phyloP scores from a whole-genome alignment of 2,113 vertebrate genomes.

The Ceuthmochares aereus region DNA sequence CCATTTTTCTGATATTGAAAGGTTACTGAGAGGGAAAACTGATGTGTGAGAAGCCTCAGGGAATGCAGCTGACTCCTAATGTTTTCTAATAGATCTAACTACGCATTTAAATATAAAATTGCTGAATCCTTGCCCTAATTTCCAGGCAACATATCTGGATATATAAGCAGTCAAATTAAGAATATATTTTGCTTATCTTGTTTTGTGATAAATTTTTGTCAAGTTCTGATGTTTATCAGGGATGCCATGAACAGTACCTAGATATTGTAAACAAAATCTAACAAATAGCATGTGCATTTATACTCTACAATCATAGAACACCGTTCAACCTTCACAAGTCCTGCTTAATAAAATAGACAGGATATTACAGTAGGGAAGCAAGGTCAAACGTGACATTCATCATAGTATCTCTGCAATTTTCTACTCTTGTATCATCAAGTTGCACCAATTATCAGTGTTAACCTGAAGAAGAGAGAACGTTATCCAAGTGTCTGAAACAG shows the following conservation, averaged over 20 bases:
- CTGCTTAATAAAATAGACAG: background rate
- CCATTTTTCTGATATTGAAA: conserved; percentile 71
- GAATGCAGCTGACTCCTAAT: conserved; percentile 6
- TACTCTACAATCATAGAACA: background rate
- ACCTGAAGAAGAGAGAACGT: background rate
- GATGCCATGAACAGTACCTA: background rate
- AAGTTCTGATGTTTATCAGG: background rate
- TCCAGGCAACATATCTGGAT: background rate
- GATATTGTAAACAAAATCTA: background rate
- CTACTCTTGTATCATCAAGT: background rate
- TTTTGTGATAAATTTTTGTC: background rate
- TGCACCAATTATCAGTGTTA: background rate
- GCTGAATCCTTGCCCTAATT: background rate
- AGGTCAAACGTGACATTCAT: background rate
- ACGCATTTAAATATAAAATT: background rate
- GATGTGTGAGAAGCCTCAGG: background rate
- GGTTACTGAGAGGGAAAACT: conserved; percentile 61
- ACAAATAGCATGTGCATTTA: background rate
- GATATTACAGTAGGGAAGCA: background rate
- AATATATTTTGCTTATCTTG: accelerated
- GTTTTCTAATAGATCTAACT: conserved; percentile 17
- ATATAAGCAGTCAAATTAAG: background rate
- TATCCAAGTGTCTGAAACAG: background rate
- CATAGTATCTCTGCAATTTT: background rate
- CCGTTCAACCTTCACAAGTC: background rate